phyloP scores from a whole-genome alignment of 2,888 invertebrate species.

The Drosophila mettleri region DNA sequence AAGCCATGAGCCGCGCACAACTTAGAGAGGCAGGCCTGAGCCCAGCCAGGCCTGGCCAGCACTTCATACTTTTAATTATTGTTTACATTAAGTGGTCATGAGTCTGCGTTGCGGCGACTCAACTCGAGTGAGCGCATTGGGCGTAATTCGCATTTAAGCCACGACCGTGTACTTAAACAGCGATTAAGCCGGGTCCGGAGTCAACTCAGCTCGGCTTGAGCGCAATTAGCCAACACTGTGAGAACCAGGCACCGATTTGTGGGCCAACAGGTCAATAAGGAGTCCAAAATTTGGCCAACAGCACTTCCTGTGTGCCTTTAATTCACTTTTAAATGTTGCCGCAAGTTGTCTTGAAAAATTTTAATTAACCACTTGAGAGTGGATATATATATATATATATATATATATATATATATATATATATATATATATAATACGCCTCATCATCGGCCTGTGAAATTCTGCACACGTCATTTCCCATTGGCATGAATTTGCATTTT shows the following conservation, averaged over 20 bases:
- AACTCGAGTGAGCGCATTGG: slow-evolving; percentile 63
- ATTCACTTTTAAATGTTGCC: slow-evolving; percentile 69
- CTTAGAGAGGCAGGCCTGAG: slow-evolving; percentile 19
- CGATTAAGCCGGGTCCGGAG: slow-evolving; percentile 64
- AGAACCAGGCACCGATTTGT: slow-evolving; percentile 60
- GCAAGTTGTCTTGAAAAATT: slow-evolving; percentile 49
- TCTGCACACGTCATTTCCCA: slow-evolving; percentile 80
- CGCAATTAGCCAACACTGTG: slow-evolving; percentile 71
- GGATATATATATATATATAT: not conserved
- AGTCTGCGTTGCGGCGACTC: slow-evolving; percentile 50
- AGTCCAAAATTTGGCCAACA: slow-evolving; percentile 20
- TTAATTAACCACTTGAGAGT: slow-evolving; percentile 69
- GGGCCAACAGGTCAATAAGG: slow-evolving; percentile 72
- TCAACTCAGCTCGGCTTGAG: slow-evolving; percentile 18
- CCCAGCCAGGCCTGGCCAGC: slow-evolving; percentile 25
- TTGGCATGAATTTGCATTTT: slow-evolving; percentile 80
- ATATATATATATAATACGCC: slow-evolving; percentile 31
- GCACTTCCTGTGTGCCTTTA: slow-evolving; percentile 68
- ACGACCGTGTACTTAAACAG: slow-evolving; percentile 79
- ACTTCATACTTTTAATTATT: slow-evolving; percentile 74
- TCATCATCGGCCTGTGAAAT: slow-evolving; percentile 72
- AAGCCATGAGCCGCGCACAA: slow-evolving; percentile 62
- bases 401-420: not conserved
- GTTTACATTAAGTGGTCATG: slow-evolving; percentile 81
- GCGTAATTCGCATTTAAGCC: slow-evolving; percentile 79